A percentile compares a stretch with the other conserved stretches of the same genome.
These are phyloP conservation scores for Sanderia malayensis DNA, from an alignment of 30 jellyfish, hydroid and myxozoan species.

Conservation along the genomic window DNA sequence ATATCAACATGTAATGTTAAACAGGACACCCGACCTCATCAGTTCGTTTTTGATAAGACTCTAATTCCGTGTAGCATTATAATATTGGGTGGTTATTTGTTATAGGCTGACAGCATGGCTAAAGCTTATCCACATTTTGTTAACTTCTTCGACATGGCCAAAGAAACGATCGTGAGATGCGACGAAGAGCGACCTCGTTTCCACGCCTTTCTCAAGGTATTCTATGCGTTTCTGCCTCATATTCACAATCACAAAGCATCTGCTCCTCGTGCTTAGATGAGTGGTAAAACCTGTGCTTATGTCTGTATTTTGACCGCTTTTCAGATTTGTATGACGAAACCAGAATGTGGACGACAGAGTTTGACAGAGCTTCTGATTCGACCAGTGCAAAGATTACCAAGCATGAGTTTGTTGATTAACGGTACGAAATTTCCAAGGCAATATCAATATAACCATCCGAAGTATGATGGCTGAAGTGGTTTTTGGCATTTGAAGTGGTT, in stretches of 20 bases:
- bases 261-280: no score
- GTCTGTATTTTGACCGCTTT: no score
- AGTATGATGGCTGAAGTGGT: no score
- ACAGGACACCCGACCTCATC: no score
- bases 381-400: slow-evolving; percentile 97
- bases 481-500: background rate
- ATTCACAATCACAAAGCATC: no score
- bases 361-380: slow-evolving; percentile 93
- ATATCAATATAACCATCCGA: no score
- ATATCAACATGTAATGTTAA: no score
- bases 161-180: slow-evolving; percentile 87
- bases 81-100: background rate
- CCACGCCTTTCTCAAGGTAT: slow-evolving; percentile 99
- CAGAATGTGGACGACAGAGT: slow-evolving; percentile 98
- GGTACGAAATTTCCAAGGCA: slow-evolving; percentile 77
- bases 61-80: background rate
- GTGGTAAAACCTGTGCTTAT: no score
- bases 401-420: slow-evolving; percentile 85
- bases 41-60: no score
- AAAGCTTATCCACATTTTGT: slow-evolving; percentile 96
- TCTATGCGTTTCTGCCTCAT: no score
- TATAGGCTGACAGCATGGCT: slow-evolving; percentile 90
- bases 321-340: slow-evolving; percentile 92
- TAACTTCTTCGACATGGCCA: slow-evolving; percentile 86
- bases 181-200: slow-evolving; percentile 96